Evolutionary conservation across 2,797 vertebrate genomes (phyloP).

Genomic region (Manis pentadactyla): DNA sequence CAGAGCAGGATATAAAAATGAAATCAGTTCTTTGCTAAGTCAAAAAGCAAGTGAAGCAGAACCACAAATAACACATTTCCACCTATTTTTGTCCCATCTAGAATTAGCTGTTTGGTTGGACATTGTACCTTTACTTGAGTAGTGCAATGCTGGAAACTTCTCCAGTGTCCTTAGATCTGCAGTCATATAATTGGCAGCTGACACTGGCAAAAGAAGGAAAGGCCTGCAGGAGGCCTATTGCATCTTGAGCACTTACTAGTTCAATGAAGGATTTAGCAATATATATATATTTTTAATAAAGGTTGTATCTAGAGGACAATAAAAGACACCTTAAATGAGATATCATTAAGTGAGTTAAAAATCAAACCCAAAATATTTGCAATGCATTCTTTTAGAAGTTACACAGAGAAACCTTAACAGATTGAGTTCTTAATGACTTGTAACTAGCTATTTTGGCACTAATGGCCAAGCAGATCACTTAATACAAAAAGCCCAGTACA

Average conservation of each 20-base stretch:
- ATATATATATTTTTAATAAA: background rate
- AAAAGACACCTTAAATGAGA: background rate
- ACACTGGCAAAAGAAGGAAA: background rate
- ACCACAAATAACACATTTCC: constrained; percentile 55
- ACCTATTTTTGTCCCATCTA: constrained; percentile 43
- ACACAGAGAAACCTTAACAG: background rate
- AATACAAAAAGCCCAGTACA: background rate
- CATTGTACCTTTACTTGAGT: constrained; percentile 42
- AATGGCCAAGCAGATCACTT: constrained; percentile 22
- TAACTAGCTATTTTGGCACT: background rate
- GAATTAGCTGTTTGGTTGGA: constrained; percentile 62
- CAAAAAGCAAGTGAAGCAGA: constrained; percentile 49
- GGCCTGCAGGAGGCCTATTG: background rate
- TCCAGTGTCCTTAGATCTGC: background rate
- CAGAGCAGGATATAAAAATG: constrained; percentile 58
- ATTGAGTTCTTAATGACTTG: background rate
- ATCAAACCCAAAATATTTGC: background rate
- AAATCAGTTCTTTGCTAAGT: constrained; percentile 49
- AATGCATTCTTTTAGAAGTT: constrained; percentile 26
- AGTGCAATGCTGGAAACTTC: background rate
- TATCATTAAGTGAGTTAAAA: background rate
- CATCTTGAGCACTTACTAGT: background rate
- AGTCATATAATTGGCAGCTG: background rate
- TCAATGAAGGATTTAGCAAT: background rate
- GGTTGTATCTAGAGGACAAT: background rate